phyloP scores from a whole-genome alignment of 2,888 invertebrate genomes.

The Lepas anatifera region DNA sequence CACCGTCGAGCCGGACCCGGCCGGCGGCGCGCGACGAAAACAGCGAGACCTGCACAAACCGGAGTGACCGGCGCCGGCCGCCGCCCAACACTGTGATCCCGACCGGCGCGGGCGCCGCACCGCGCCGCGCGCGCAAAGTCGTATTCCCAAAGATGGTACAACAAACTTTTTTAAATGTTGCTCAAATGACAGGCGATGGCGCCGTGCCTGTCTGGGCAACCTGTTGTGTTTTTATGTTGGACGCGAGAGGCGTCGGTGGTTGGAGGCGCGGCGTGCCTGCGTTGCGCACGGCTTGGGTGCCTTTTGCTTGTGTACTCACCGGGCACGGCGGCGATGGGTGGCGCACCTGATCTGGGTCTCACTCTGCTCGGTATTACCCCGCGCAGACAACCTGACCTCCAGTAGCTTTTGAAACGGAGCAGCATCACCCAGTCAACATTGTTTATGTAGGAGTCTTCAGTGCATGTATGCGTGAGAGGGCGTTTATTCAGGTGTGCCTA shows the following conservation, averaged over 20 bases:
- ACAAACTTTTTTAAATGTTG: constrained; percentile 5
- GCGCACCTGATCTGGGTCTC: neutral
- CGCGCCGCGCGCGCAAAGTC: neutral
- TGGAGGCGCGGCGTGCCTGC: neutral
- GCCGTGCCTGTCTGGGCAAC: neutral
- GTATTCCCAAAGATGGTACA: constrained; percentile 11
- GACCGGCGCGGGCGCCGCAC: neutral
- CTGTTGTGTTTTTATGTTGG: neutral
- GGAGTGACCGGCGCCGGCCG: neutral
- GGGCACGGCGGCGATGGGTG: neutral
- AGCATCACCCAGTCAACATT: neutral
- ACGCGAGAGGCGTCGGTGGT: neutral
- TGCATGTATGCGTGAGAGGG: too few relatives aligned
- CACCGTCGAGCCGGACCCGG: constrained; percentile 7
- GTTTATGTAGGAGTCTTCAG: too few relatives aligned
- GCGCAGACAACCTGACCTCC: neutral
- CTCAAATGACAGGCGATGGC: neutral
- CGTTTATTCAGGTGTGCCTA: too few relatives aligned
- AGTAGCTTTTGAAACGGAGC: neutral
- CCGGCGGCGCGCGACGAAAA: constrained; percentile 5
- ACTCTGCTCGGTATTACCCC: neutral
- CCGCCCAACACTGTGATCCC: neutral
- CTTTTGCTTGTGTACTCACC: neutral
- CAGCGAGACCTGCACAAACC: constrained; percentile 7
- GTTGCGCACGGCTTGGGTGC: neutral